Conservation (phyloP, 2,797 vertebrate genomes). For the Octomys mimax region DNA sequence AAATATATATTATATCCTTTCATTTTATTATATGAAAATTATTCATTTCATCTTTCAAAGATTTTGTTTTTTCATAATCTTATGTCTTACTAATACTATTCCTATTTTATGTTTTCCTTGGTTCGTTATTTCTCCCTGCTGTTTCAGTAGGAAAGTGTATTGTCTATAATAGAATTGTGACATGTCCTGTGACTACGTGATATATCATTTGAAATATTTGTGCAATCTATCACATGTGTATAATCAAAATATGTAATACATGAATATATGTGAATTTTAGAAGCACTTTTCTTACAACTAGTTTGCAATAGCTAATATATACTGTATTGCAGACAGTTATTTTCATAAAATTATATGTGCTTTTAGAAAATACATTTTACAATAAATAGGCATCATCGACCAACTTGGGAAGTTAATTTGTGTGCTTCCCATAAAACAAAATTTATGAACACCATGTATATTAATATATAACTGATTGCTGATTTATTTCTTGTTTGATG, state of each 20-base stretch:
- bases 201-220: not conserved
- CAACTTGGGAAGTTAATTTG: conserved; percentile 35
- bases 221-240: not conserved
- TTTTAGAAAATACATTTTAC: conserved; percentile 6
- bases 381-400: not conserved
- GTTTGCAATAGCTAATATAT: not conserved
- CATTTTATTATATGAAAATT: not conserved
- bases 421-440: not conserved
- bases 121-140: not conserved
- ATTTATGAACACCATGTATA: not conserved
- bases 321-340: not conserved
- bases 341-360: not conserved
- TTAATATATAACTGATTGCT: not conserved
- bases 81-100: not conserved
- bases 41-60: conserved; percentile 9
- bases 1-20: not conserved
- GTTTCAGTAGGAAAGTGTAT: not conserved
- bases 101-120: conserved; percentile 2
- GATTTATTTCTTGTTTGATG: not conserved
- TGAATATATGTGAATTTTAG: not conserved
- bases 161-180: not conserved
- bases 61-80: not conserved
- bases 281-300: not conserved
- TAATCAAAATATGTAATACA: conserved; percentile 41
- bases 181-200: not conserved